These are phyloP conservation scores for Saguinus imperator DNA, from an alignment of 2,113 vertebrate genomes.

Conservation along the genomic window DNA sequence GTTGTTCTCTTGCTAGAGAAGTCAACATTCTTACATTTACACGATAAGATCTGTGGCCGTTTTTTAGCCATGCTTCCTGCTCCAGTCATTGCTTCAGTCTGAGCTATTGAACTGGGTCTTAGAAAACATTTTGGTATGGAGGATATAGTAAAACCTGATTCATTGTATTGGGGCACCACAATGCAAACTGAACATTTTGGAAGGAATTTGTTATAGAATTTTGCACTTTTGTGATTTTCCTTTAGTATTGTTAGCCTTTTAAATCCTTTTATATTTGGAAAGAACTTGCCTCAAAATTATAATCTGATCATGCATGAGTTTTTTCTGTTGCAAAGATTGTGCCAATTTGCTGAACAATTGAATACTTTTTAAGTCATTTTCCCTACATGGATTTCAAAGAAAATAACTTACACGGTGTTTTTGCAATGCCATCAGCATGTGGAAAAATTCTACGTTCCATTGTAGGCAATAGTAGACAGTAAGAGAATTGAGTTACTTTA, in stretches of 20 bases:
- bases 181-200: background rate
- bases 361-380: background rate
- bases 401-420: background rate
- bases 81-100: background rate
- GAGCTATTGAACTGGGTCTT: background rate
- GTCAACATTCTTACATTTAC: background rate
- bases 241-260: background rate
- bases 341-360: background rate
- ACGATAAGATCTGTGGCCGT: background rate
- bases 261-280: background rate
- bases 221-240: background rate
- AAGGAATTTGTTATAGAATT: background rate
- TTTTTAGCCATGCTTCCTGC: background rate
- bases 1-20: background rate
- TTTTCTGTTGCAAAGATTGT: background rate
- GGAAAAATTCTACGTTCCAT: background rate
- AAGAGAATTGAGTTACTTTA: background rate
- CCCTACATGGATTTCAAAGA: background rate
- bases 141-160: background rate
- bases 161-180: background rate
- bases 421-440: background rate
- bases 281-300: background rate
- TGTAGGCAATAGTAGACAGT: background rate
- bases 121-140: background rate
- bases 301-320: background rate